Evolutionary conservation across 2,113 vertebrate genomes (phyloP).

Genomic region (Mus pahari): DNA sequence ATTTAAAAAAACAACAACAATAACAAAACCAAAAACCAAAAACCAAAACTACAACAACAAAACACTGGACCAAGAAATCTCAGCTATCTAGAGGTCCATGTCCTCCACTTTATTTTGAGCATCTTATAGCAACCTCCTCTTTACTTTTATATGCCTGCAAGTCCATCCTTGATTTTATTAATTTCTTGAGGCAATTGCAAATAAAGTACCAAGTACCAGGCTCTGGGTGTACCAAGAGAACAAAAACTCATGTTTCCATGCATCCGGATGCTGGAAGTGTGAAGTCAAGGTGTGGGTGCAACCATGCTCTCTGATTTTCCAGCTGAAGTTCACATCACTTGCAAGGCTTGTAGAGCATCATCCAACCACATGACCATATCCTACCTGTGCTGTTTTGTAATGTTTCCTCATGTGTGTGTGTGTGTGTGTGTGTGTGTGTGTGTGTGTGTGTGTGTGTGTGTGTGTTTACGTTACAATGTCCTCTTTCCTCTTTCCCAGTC

Average conservation of each 20-base stretch:
- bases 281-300: not conserved
- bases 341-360: not conserved
- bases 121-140: not conserved
- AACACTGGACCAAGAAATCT: not conserved
- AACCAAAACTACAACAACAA: too few species aligned
- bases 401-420: not conserved
- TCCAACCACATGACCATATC: not conserved
- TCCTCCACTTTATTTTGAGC: not conserved
- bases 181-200: slow-evolving; percentile 16
- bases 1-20: too few species aligned
- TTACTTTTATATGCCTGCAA: not conserved
- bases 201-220: not conserved
- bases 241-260: not conserved
- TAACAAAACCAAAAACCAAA: too few species aligned
- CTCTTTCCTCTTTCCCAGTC: not conserved
- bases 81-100: not conserved
- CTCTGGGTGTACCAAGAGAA: not conserved
- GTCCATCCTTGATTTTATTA: not conserved
- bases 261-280: slow-evolving; percentile 13
- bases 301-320: not conserved
- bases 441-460: too few species aligned
- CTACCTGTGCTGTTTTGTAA: not conserved
- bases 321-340: not conserved
- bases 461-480: not conserved
- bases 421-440: too few species aligned